Evolutionary conservation across 1,140 invertebrate species (phyloP), one percentile per base, ranked within the genome.

Genomic region (Drosophila sp.): DNA sequence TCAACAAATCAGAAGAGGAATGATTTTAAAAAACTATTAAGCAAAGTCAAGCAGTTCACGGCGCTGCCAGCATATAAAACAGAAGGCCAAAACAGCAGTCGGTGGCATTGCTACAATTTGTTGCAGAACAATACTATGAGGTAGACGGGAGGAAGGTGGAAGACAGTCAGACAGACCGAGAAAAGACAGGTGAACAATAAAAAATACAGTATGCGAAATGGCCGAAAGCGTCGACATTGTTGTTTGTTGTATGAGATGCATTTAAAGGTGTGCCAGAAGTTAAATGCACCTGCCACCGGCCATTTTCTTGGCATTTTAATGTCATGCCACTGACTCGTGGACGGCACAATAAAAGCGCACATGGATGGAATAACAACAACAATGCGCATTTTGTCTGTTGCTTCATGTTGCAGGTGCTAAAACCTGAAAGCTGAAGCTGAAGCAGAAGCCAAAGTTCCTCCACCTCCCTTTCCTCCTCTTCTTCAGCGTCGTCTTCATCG

Each of bases 231-330:
- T 65, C 76, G 56, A 70, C 80, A 80, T 87, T 87, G 82, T 84
- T 67, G 43, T 50, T 36, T 66, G 45, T 53, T 36, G 32, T 14
- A 36, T 36, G 29, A 21, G 72, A 40, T 54, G 78, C 67, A 36
- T 46, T 72, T 71, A 82, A 74, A 72, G 79, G 70, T 75, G 84
- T 78, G 76, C 57, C 78, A 82, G 72, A 82, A 87, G 82, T 87
- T 87, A 87, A 87, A 87, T 87, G 83, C 82, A 89, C 75, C 82
- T 89, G 82, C 81, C 82, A 81, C 62, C 65, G 58, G 70, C 62
- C 59, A 40, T 65, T 67, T 64, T 41, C 48, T 73, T 38, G 48
- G 40, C 14, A 18, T 51, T 51, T 70, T 63, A 70, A 74, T 63
- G 57, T 59, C 65, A 40, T 32, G 65, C 5, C 32, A 67, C 51